Base-by-base conservation (phyloP, 1,140 invertebrate species). In the Euglossa dilemma region DNA sequence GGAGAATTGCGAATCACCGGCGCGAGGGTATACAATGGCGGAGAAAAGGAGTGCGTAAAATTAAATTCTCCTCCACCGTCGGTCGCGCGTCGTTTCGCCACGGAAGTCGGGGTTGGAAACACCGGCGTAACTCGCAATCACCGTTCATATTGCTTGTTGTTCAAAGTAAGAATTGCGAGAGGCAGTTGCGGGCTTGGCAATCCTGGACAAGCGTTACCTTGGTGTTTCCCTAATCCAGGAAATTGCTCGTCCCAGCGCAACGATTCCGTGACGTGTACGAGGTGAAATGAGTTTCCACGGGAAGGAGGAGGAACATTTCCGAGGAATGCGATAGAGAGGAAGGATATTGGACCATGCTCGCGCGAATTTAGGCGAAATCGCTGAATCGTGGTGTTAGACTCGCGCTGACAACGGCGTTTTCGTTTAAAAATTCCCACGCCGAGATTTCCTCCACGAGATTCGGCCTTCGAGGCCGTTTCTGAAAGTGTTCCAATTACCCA, bases 151-250 rank as follows among this genome's bases (percentile, higher is more conserved):
- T 57, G 61, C 61, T 54, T 56, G 79, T 73, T 74, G 59, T 63
- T 67, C 25, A n/a, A 57, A 76, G 50, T 54, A 67, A 67, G 80
- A 76, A 81, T 81, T 57, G 72, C 52, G 72, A 47, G 59, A 57
- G 20, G 52, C 23, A 56, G 61, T 67, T 81, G 63, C 43, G 63
- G 47, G 25, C 28, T 45, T 16, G 52, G 63, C 72, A 57, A 74
- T 66, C 56, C 23, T 54, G 50, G 23, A 45, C 70, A 28, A n/a
- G 45, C 43, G 63, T 67, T 66, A 57, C 25, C 52, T 36, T 14
- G 72, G 72, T 50, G 80, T 67, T 75, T 75, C 71, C 72, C 72
- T 76, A 81, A 81, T 81, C 72, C 80, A 47, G 72, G 61, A 67
- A 81, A 81, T 81, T 81, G 80, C 80, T 67, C 20, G 72, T 81